Conservation (phyloP, 2,797 vertebrate genomes). For the Discoglossus pictus region DNA sequence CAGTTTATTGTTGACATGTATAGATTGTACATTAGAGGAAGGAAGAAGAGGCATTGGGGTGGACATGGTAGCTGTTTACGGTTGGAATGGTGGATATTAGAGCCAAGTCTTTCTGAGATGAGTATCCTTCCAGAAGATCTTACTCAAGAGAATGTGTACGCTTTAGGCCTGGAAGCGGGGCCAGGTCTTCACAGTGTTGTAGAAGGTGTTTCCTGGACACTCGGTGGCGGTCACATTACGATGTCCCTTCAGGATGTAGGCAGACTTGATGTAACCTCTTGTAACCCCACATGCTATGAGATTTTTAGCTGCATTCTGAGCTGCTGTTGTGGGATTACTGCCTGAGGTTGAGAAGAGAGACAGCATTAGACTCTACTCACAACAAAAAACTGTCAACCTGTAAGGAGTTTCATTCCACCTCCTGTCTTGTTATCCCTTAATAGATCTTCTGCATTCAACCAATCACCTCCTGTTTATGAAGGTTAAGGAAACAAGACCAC, state of each 20-base stretch:
- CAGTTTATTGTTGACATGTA: no score
- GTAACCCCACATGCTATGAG: conserved; percentile 68
- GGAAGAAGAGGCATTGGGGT: no score
- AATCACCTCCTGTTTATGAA: no score
- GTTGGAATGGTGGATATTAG: no score
- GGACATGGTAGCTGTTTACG: no score
- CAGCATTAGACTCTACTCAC: no score
- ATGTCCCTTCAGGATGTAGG: conserved; percentile 70
- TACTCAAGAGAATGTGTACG: background rate
- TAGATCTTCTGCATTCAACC: no score
- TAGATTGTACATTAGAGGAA: no score
- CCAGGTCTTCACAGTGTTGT: conserved; percentile 61
- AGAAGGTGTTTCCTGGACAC: conserved; percentile 74
- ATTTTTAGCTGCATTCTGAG: conserved; percentile 62
- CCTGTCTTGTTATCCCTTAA: no score
- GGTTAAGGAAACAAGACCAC: no score
- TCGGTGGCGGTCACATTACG: conserved; percentile 67
- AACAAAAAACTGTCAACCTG: no score
- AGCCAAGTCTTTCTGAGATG: background rate
- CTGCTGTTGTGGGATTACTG: conserved; percentile 59
- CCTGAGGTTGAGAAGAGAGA: conserved; percentile 57
- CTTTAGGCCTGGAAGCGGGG: conserved; percentile 35
- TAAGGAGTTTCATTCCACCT: no score
- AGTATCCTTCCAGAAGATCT: conserved; percentile 7
- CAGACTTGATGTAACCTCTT: conserved; percentile 53